phyloP scores from a whole-genome alignment of 2,113 vertebrate species.

The Heteronetta atricapilla region DNA sequence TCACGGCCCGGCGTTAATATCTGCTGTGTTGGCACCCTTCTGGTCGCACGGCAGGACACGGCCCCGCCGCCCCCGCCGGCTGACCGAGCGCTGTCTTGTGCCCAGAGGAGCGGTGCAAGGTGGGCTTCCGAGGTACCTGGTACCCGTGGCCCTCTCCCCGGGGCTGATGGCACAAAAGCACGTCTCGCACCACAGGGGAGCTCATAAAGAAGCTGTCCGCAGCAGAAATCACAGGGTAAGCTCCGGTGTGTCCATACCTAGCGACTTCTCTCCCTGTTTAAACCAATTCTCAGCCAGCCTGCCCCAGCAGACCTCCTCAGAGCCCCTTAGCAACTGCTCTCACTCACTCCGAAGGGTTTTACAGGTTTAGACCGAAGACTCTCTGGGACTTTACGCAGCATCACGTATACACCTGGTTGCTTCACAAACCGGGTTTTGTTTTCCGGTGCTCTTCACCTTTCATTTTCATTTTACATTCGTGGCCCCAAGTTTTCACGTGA shows the following conservation, averaged over 20 bases:
- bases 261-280: neutral
- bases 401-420: neutral
- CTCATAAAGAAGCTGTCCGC: neutral
- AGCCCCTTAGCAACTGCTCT: constrained; percentile 10
- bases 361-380: constrained; percentile 26
- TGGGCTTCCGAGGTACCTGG: neutral
- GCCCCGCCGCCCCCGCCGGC: neutral
- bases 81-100: neutral
- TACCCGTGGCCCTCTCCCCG: neutral
- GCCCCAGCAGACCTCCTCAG: neutral
- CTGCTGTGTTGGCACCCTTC: neutral
- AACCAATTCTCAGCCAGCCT: neutral
- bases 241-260: neutral
- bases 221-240: accelerated
- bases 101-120: neutral
- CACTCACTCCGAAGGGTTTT: neutral
- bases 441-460: neutral
- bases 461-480: constrained; percentile 12
- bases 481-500: neutral
- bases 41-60: neutral
- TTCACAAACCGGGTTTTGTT: neutral
- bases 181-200: accelerated
- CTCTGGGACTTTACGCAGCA: constrained; percentile 1
- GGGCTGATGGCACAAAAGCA: neutral
- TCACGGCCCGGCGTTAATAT: neutral